These are phyloP conservation scores for Dasypolia templi DNA, from an alignment of 2,888 invertebrate genomes.

Conservation along the genomic window DNA sequence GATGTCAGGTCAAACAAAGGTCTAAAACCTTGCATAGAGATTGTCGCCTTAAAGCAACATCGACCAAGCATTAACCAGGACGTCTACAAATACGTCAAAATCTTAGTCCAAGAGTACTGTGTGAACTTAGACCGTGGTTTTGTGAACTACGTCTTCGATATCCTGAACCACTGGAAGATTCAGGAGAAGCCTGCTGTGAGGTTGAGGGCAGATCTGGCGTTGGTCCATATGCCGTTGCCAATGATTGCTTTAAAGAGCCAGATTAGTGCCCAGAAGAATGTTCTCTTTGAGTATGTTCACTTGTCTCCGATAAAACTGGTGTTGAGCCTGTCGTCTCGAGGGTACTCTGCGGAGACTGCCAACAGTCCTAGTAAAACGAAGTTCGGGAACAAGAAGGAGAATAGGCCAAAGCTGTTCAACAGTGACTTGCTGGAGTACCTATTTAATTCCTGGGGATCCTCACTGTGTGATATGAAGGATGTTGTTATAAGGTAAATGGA, in stretches of 20 bases:
- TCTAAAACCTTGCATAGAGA: slow-evolving; percentile 91
- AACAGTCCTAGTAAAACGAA: slow-evolving; percentile 77
- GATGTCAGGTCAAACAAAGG: slow-evolving; percentile 76
- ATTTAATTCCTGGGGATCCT: slow-evolving; percentile 92
- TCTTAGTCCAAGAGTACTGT: slow-evolving; percentile 92
- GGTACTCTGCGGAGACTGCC: slow-evolving; percentile 79
- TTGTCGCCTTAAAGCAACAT: slow-evolving; percentile 89
- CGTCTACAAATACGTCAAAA: slow-evolving; percentile 91
- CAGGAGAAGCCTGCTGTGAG: slow-evolving; percentile 91
- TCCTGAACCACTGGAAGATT: slow-evolving; percentile 91
- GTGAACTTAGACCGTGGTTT: slow-evolving; percentile 93
- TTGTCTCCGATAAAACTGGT: slow-evolving; percentile 91
- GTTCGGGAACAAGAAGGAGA: slow-evolving; percentile 83
- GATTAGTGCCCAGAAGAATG: slow-evolving; percentile 78
- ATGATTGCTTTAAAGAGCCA: slow-evolving; percentile 85
- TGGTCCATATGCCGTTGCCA: slow-evolving; percentile 91
- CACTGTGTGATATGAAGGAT: slow-evolving; percentile 92
- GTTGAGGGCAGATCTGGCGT: slow-evolving; percentile 89
- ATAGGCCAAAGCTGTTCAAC: slow-evolving; percentile 88
- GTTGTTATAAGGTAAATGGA: slow-evolving; percentile 90
- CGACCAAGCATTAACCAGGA: slow-evolving; percentile 88
- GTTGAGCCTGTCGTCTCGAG: slow-evolving; percentile 91
- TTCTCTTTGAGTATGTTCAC: slow-evolving; percentile 90
- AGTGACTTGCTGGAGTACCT: slow-evolving; percentile 92
- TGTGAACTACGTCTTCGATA: slow-evolving; percentile 91